These are phyloP conservation scores for Triplophysa bombifrons DNA, from an alignment of 2,797 vertebrate genomes.

Conservation along the genomic window DNA sequence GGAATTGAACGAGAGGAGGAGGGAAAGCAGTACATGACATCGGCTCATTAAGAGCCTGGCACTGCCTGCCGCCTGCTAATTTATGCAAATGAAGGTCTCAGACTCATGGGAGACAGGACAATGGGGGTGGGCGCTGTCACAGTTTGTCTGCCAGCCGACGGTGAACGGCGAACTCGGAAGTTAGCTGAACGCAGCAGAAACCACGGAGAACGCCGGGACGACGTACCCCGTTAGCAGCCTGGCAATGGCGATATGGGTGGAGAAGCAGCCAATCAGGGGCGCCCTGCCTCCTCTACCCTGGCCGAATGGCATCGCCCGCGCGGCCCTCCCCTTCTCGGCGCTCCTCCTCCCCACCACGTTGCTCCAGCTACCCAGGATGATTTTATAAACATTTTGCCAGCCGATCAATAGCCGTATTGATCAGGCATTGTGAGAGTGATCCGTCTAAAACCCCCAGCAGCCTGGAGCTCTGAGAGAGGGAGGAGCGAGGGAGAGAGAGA, in stretches of 20 bases:
- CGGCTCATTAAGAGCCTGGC: conserved; percentile 69
- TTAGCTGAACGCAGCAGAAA: conserved; percentile 63
- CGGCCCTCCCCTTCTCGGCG: conserved; percentile 61
- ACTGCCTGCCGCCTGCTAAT: conserved; percentile 72
- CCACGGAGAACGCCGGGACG: neutral
- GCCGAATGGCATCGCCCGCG: conserved; percentile 75
- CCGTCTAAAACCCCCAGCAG: conserved; percentile 87
- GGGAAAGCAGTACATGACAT: conserved; percentile 60
- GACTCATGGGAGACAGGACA: conserved; percentile 56
- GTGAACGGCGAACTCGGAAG: conserved; percentile 53
- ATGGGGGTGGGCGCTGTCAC: conserved; percentile 51
- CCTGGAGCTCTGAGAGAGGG: conserved; percentile 83
- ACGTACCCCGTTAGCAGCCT: conserved; percentile 58
- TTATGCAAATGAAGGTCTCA: conserved; percentile 77
- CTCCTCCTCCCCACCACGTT: conserved; percentile 67
- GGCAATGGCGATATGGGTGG: conserved; percentile 74
- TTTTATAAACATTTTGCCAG: conserved; percentile 99
- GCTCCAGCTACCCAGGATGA: conserved; percentile 85
- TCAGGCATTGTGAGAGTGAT: conserved; percentile 99
- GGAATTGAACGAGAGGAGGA: conserved; percentile 29
- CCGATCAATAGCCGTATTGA: conserved; percentile 99
- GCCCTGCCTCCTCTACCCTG: conserved; percentile 67
- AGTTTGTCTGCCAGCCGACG: conserved; percentile 67
- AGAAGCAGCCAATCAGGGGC: conserved; percentile 75
- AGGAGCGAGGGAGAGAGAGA: conserved; percentile 74